Evolutionary conservation across 2,113 vertebrate genomes (phyloP), one percentile per base, ranked within the genome.

Genomic region (Engystomops pustulosus): DNA sequence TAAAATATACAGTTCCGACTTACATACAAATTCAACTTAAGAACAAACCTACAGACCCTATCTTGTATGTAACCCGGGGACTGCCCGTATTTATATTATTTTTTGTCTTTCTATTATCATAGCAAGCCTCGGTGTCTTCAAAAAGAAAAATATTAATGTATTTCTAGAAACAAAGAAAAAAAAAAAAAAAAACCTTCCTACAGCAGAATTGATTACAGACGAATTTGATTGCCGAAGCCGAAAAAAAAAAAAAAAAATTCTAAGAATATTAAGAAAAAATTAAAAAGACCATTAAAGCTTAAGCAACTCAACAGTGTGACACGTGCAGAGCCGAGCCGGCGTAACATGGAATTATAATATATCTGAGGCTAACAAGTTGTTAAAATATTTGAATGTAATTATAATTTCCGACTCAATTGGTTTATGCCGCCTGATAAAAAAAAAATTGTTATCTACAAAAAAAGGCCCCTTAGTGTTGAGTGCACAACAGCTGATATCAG

Each of bases 401-500:
- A 91, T 91, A 47, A 38, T 87, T 89, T 45, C 88, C 84, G 88
- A 36, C 58, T 81, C 1, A 0, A 58, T 84, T 79, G 69, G 65
- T 86, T 86, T 84, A 88, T 85, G 70, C 68, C 80, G 87, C 77
- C 87, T 17, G 47, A 84, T 87, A 85, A 36, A 36, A 38, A 62
- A 72, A 34, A 81, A 47, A 83, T 55, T 71, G 53, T 88, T 86
- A 91, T 90, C 89, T 89, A 86, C 80, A 84, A 74, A 90, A 91
- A 67, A 88, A 90, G 89, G 65, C 86, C 34, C 72, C 36, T 88
- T 76, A 86, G 76, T 58, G 86, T 85, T 85, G 87, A 89, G 85
- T 80, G 36, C 70, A 76, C 84, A 90, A 87, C 85, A 88, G 81
- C 84, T 90, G 86, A 90, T 92, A 90, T 89, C 84, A 87, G 88